Conservation (phyloP, 2,797 vertebrate genomes). For the Pogonophryne albipinna region DNA sequence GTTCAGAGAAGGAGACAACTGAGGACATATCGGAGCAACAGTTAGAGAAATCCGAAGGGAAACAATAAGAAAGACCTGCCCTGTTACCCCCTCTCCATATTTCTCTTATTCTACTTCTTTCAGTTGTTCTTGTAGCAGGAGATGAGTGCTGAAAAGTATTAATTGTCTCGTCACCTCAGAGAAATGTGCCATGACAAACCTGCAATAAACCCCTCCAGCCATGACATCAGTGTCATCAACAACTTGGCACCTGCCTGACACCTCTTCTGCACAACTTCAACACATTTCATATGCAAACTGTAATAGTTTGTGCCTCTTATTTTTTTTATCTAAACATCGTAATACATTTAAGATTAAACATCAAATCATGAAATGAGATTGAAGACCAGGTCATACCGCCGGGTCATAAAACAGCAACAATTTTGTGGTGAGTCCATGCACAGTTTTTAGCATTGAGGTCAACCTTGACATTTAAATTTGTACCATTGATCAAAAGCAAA, state of each 20-base stretch:
- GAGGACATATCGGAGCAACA: constrained; percentile 62
- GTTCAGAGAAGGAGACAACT: constrained; percentile 46
- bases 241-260: constrained; percentile 34
- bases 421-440: not conserved
- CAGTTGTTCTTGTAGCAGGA: constrained; percentile 39
- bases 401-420: not conserved
- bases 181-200: constrained; percentile 42
- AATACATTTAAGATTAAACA: not conserved
- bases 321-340: constrained; percentile 16
- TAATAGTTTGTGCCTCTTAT: constrained; percentile 9
- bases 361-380: not conserved
- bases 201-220: constrained; percentile 42
- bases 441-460: not conserved
- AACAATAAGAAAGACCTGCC: constrained; percentile 66
- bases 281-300: constrained; percentile 22
- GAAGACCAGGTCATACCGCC: too few relatives aligned
- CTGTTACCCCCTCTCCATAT: constrained; percentile 15
- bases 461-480: constrained; percentile 7
- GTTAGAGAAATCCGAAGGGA: constrained; percentile 53
- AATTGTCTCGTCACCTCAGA: constrained; percentile 65
- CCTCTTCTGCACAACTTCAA: constrained; percentile 1
- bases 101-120: constrained; percentile 42
- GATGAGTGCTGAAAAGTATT: constrained; percentile 57
- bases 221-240: constrained; percentile 39
- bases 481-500: not conserved